phyloP scores from a whole-genome alignment of 2,888 invertebrate species.

The Creontiades dilutus region DNA sequence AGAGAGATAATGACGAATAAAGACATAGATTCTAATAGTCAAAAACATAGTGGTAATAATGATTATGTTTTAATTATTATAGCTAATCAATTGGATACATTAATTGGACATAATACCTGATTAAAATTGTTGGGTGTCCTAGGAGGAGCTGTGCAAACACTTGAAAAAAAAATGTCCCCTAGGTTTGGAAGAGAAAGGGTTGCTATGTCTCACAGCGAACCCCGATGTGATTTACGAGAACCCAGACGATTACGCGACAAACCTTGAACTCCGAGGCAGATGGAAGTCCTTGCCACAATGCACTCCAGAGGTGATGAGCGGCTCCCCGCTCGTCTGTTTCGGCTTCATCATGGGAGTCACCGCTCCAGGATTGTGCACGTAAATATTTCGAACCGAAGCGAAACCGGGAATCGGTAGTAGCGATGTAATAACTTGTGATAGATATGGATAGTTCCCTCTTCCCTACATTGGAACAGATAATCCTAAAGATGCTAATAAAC shows the following conservation, averaged over 20 bases:
- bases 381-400: not conserved
- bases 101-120: no score
- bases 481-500: no score
- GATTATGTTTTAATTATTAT: no score
- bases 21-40: no score
- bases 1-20: no score
- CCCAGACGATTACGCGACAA: not conserved
- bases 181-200: conserved; percentile 31
- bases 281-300: not conserved
- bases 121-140: no score
- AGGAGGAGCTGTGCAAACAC: not conserved
- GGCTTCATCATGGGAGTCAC: conserved; percentile 50
- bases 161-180: not conserved
- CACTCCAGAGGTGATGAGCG: not conserved
- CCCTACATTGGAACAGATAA: no score
- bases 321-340: conserved; percentile 28
- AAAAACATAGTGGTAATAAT: no score
- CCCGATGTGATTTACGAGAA: not conserved
- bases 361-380: conserved; percentile 13
- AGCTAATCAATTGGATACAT: no score
- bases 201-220: not conserved
- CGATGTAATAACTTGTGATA: no score
- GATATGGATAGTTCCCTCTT: no score
- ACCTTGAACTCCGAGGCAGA: not conserved
- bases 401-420: no score